Evolutionary conservation across 2,888 invertebrate genomes (phyloP), one percentile per base, ranked within the genome.

Genomic region (Eupsilia transversa): DNA sequence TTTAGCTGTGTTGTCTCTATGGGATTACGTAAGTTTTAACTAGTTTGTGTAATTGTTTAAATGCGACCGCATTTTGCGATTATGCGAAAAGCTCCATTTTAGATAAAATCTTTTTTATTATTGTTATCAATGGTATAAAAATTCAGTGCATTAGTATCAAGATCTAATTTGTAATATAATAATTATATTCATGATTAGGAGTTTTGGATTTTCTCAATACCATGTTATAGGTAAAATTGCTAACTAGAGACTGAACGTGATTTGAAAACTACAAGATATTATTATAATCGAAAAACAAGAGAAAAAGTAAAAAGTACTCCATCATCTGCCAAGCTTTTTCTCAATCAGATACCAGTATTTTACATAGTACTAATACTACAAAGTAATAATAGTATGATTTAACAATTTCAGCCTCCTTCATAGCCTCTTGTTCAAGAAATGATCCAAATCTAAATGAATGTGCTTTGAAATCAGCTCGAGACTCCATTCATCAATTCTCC

Each of bases 391-490:
- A 52, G 7, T 59, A 30, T 30, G 0, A 30, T 41, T 27, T 9
- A 27, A 63, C 3, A 0, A 38, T 91, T 90, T 20, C 89, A 94
- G 94, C 94, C 3, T 86, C 88, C 1, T 94, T 92, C 74, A 92
- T 94, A 77, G 83, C 83, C 17, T 83, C 91, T 27, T 94, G 94
- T 84, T 94, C 94, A 74, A 90, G 94, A 86, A 94, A 92, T 67
- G 94, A 94, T 74, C 94, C 94, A 10, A 89, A 94, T 20, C 78
- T 94, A 3, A 93, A 94, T 77, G 92, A 92, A 0, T 94, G 94
- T 74, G 94, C 93, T 3, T 82, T 94, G 12, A 90, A 92, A 81
- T 90, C 94, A 4, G 94, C 93, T 0, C 87, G 87, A n/a, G 91
- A 91, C 9, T 93, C 94, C 0, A 80, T 94, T 3, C 86, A 92